Conservation (phyloP, 2,888 invertebrate species). For the Drosophila fungiperda region DNA sequence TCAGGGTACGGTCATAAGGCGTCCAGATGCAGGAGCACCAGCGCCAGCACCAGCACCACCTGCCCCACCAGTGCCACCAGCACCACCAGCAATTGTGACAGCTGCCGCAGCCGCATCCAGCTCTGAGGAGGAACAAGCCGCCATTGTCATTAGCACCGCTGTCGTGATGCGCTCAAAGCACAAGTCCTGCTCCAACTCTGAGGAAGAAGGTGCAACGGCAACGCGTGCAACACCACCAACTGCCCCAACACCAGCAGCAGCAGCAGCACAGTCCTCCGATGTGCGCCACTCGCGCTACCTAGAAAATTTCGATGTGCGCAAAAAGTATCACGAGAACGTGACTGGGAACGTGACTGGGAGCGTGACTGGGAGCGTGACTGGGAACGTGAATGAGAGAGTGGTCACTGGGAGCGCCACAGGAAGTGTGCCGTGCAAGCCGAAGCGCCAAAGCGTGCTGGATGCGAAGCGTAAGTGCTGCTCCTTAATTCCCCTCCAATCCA, state of each 20-base stretch:
- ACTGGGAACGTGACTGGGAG: slow-evolving; percentile 48
- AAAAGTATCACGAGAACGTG: slow-evolving; percentile 82
- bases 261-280: slow-evolving; percentile 35
- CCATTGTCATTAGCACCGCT: slow-evolving; percentile 35
- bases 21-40: slow-evolving; percentile 57
- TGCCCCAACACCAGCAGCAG: slow-evolving; percentile 24
- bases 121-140: slow-evolving; percentile 81
- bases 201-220: slow-evolving; percentile 75
- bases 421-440: slow-evolving; percentile 74
- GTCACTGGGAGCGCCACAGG: neutral
- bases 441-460: slow-evolving; percentile 73
- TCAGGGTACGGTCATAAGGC: slow-evolving; percentile 82
- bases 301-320: slow-evolving; percentile 84
- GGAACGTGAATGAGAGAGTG: slow-evolving; percentile 50
- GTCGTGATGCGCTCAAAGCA: slow-evolving; percentile 81
- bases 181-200: slow-evolving; percentile 82
- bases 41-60: neutral
- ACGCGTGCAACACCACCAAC: slow-evolving; percentile 13
- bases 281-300: slow-evolving; percentile 84
- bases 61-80: neutral
- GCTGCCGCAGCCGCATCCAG: slow-evolving; percentile 55
- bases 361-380: slow-evolving; percentile 41
- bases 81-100: neutral
- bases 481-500: neutral
- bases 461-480: slow-evolving; percentile 49